Base-by-base conservation (phyloP, 2,888 invertebrate species). In the Habroteleia sp. region DNA sequence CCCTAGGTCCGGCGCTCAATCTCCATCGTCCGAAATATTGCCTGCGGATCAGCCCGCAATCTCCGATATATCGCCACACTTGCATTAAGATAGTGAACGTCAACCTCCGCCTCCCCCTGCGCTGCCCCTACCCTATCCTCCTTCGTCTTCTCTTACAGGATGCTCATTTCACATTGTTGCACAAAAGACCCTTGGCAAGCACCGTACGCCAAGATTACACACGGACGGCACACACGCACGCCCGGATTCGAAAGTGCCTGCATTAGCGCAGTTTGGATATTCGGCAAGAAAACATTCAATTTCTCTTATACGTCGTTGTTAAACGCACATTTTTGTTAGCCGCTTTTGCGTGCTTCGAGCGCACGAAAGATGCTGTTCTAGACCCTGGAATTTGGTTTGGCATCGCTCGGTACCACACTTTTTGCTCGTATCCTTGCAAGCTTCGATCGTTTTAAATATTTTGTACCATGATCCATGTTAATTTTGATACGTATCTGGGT, bases 251-350 rank as follows among this genome's bases (percentile, higher is more conserved):
- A 75, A 71, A 71, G 69, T 65, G 74, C 65, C 52, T 74, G 74
- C 69, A 75, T 75, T 74, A 74, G 68, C 68, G 56, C 63, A 68
- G 74, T 74, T 74, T 74, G 74, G 68, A 66, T 65, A 74, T 68
- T 62, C 68, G 42, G 44, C 60, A 69, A 69, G 74, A 56, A 74
- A 69, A 63, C 54, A 65, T 56, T 56, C 58, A 66, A 63, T 71
- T 71, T 71, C 71, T 62, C 72, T 63, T 72, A 56, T 63, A 35
- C 63, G 41, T 16, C 41, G 63, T 50, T 58, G 63, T 58, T 58
- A 23, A 44, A 56, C 58, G 48, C 63, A 17, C 42, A 65, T 37
- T 63, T 65, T 65, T 65, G 56, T 65, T 50, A 46, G 46, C 63
- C 58, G n/a, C 46, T 56, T 72, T 72, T 52, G 71, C 48, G 41